Percentiles rank a stretch among this genome's conserved stretches.
phyloP scores from a whole-genome alignment of 2,113 vertebrate genomes.

The Tyrannus savana region DNA sequence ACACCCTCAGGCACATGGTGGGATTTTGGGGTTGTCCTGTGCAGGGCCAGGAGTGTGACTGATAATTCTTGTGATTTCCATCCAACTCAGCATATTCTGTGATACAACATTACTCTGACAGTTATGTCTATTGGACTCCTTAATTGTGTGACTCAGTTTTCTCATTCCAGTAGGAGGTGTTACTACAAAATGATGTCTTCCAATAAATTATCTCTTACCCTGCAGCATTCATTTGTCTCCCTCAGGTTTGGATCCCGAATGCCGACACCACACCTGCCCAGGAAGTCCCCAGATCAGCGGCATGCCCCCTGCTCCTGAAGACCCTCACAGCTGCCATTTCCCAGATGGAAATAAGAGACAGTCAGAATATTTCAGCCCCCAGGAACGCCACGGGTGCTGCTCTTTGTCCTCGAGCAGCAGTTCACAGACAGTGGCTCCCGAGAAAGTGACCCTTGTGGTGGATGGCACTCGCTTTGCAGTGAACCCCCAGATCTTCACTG shows the following conservation, averaged over 20 bases:
- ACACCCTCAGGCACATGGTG: not conserved
- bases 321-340: constrained; percentile 59
- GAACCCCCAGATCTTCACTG: constrained; percentile 82
- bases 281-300: constrained; percentile 24
- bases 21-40: not conserved
- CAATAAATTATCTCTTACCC: not conserved
- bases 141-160: not conserved
- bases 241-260: constrained; percentile 20
- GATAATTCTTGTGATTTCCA: not conserved
- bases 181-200: not conserved
- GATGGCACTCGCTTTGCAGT: constrained; percentile 83
- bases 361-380: constrained; percentile 53
- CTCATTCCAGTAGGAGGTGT: not conserved
- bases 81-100: not conserved
- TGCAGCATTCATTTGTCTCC: not conserved
- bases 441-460: constrained; percentile 81
- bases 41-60: not conserved
- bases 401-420: constrained; percentile 26
- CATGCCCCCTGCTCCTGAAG: constrained; percentile 56
- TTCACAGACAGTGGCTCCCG: constrained; percentile 62
- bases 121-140: not conserved
- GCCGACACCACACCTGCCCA: constrained; percentile 22
- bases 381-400: constrained; percentile 71
- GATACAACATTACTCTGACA: not conserved
- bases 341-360: constrained; percentile 70